Percentiles rank a stretch among this genome's conserved stretches.
phyloP scores from a whole-genome alignment of 2,797 vertebrate species.

The Fistularia commersonii region DNA sequence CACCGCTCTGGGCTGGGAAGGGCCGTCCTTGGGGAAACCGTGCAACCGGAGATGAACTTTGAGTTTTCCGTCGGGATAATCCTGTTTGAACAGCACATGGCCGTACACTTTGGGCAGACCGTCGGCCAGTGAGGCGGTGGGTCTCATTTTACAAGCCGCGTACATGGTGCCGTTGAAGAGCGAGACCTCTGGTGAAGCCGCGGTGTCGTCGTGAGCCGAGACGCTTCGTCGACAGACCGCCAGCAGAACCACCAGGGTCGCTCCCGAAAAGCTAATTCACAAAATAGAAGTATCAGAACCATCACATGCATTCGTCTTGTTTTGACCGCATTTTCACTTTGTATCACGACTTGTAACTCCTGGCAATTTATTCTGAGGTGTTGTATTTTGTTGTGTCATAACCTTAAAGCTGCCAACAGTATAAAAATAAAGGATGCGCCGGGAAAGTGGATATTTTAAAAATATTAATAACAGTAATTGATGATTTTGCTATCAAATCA shows the following conservation, averaged over 20 bases:
- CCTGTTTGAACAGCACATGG: slow-evolving; percentile 82
- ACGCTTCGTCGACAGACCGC: slow-evolving; percentile 24
- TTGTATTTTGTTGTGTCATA: too few species aligned
- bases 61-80: slow-evolving; percentile 64
- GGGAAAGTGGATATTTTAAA: too few species aligned
- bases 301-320: too few species aligned
- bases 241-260: slow-evolving; percentile 45
- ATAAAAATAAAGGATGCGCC: too few species aligned
- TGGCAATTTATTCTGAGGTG: too few species aligned
- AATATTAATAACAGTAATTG: too few species aligned
- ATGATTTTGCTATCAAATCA: too few species aligned
- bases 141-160: slow-evolving; percentile 78
- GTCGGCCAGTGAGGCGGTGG: slow-evolving; percentile 68
- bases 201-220: slow-evolving; percentile 14
- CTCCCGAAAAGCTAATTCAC: slow-evolving; percentile 2
- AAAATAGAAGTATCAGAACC: too few species aligned
- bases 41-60: slow-evolving; percentile 74
- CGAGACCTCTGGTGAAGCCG: slow-evolving; percentile 53
- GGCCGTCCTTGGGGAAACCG: slow-evolving; percentile 71
- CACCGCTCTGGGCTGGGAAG: slow-evolving; percentile 73
- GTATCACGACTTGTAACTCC: too few species aligned
- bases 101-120: slow-evolving; percentile 79
- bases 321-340: too few species aligned
- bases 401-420: too few species aligned
- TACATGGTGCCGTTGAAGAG: slow-evolving; percentile 73